A percentile compares a stretch with the other conserved stretches of the same genome.
phyloP scores from a whole-genome alignment of 2,888 invertebrate species.

The Morpho deidamia region DNA sequence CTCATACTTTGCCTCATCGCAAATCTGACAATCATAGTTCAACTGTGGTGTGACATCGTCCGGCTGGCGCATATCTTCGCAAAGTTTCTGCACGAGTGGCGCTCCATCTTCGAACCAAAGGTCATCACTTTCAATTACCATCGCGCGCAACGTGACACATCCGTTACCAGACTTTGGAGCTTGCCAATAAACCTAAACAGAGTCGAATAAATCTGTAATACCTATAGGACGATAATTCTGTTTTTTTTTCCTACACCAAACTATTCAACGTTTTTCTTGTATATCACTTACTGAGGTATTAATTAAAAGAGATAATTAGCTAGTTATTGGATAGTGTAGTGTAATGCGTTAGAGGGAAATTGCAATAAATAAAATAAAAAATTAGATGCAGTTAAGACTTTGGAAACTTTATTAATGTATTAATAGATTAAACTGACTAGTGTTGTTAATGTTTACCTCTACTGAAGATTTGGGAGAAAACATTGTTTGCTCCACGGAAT shows the following conservation, averaged over 20 bases:
- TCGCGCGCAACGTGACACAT: slow-evolving; percentile 60
- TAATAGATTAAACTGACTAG: no score
- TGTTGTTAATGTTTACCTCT: slow-evolving; percentile 37
- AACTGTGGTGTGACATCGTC: slow-evolving; percentile 58
- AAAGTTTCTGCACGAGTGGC: slow-evolving; percentile 49
- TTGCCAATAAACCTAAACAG: slow-evolving; percentile 61
- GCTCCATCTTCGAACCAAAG: slow-evolving; percentile 62
- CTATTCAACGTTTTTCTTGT: no score
- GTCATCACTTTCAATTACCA: slow-evolving; percentile 61
- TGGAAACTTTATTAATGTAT: no score
- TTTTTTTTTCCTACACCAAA: no score
- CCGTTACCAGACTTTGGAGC: slow-evolving; percentile 60
- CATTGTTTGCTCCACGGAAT: slow-evolving; percentile 59
- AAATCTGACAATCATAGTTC: slow-evolving; percentile 55
- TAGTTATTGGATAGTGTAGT: no score
- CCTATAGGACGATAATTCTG: no score
- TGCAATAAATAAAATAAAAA: no score
- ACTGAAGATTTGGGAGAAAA: slow-evolving; percentile 46
- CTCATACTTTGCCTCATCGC: slow-evolving; percentile 71
- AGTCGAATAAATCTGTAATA: neutral
- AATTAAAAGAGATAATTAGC: no score
- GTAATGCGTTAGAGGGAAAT: no score
- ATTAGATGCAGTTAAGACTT: no score
- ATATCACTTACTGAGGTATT: no score
- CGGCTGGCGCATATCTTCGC: slow-evolving; percentile 62